Conservation (phyloP, 2,113 vertebrate genomes). For the Phrynosoma platyrhinos region DNA sequence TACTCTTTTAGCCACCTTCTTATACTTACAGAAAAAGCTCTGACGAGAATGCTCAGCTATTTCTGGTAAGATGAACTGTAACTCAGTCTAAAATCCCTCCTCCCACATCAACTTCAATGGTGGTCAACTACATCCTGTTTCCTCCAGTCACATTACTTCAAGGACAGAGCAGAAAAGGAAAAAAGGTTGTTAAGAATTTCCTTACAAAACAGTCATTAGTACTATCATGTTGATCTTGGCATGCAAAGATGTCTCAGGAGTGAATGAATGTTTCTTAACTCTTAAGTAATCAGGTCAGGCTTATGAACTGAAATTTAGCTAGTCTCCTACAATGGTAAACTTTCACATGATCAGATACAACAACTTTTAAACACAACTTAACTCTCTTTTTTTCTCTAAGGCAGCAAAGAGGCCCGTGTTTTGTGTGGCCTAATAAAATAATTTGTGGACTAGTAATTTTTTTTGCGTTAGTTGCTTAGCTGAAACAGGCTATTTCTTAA, state of each 20-base stretch:
- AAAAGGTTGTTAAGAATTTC: neutral
- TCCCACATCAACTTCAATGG: neutral
- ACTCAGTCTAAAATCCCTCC: neutral
- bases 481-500: neutral
- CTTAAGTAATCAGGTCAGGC: neutral
- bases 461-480: neutral
- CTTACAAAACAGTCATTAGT: neutral
- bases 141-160: neutral
- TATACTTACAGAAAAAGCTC: neutral
- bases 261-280: neutral
- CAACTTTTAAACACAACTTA: neutral
- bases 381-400: too few species aligned
- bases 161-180: conserved; percentile 8
- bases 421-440: neutral
- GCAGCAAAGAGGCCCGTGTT: neutral
- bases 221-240: neutral
- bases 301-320: neutral
- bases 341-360: neutral
- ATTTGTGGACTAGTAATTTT: neutral
- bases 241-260: neutral
- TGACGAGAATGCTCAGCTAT: neutral
- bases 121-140: neutral
- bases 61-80: neutral
- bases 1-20: neutral
- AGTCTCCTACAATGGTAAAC: neutral